Percentiles rank a stretch among this genome's conserved stretches.
These are phyloP conservation scores for Hapalemur alaotrensis DNA, from an alignment of 2,797 vertebrate genomes.

Conservation along the genomic window DNA sequence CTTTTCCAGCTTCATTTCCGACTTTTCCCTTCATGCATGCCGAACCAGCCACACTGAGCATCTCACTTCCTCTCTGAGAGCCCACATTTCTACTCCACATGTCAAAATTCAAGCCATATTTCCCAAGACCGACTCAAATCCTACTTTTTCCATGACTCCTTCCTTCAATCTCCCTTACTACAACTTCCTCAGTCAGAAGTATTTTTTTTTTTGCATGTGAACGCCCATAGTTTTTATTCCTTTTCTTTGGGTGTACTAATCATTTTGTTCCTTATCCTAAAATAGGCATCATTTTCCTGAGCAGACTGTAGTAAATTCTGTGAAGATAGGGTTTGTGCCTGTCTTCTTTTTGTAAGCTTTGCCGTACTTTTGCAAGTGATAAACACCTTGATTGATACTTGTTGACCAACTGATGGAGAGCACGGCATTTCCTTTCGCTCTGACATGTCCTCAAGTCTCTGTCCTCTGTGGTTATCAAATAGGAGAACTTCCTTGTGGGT, in stretches of 20 bases:
- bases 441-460: neutral
- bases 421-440: neutral
- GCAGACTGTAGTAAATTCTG: neutral
- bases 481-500: neutral
- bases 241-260: neutral
- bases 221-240: neutral
- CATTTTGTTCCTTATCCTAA: neutral
- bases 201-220: neutral
- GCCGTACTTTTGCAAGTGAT: neutral
- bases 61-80: neutral
- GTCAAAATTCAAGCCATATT: neutral
- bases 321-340: neutral
- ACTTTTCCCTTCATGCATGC: neutral
- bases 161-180: neutral
- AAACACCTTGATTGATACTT: neutral
- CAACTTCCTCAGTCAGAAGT: neutral
- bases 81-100: neutral
- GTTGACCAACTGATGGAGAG: neutral
- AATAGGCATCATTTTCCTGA: neutral
- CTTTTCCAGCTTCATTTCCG: neutral
- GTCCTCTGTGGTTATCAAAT: neutral
- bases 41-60: neutral
- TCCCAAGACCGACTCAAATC: neutral
- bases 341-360: neutral
- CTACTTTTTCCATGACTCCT: neutral